These are phyloP conservation scores for Chamaetylas fuelleborni DNA, from an alignment of 2,113 vertebrate species.

Conservation along the genomic window DNA sequence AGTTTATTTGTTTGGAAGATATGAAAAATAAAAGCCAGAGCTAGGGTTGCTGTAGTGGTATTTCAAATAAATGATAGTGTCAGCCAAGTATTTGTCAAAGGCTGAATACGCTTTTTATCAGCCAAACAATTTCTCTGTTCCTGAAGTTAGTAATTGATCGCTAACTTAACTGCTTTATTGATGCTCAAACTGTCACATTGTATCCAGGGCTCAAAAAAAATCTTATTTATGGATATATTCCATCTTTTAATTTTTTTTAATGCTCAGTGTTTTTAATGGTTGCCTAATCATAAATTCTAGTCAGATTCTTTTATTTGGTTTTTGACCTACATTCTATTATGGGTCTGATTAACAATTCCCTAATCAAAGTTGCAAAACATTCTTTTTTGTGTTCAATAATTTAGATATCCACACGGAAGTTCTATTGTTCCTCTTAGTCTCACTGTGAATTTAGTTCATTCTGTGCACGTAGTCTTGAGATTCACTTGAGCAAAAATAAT, in stretches of 20 bases:
- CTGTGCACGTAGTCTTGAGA: not conserved
- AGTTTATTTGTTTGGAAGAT: slow-evolving; percentile 65
- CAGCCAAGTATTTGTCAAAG: slow-evolving; percentile 49
- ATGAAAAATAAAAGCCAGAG: slow-evolving; percentile 57
- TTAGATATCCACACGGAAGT: slow-evolving; percentile 50
- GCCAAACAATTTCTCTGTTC: slow-evolving; percentile 12
- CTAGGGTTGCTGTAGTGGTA: not conserved
- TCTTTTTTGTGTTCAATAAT: slow-evolving; percentile 68
- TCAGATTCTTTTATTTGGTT: slow-evolving; percentile 59
- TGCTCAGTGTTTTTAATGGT: slow-evolving; percentile 4
- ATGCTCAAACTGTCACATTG: not conserved
- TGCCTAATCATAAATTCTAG: slow-evolving; percentile 52
- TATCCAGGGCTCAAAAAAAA: not conserved
- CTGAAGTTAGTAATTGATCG: slow-evolving; percentile 4
- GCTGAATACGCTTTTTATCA: slow-evolving; percentile 48
- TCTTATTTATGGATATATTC: not conserved
- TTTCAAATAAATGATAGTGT: slow-evolving; percentile 55
- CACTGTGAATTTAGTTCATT: slow-evolving; percentile 4
- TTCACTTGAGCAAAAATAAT: slow-evolving; percentile 1
- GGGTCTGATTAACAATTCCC: slow-evolving; percentile 65
- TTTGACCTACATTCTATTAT: slow-evolving; percentile 61
- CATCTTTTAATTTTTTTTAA: not conserved
- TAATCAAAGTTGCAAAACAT: slow-evolving; percentile 63
- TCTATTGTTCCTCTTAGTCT: slow-evolving; percentile 33
- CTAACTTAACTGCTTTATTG: slow-evolving; percentile 9